Percentiles rank a stretch among this genome's conserved stretches.
Conservation (phyloP, 1,140 invertebrate genomes). For the Stegodyphus dumicola region DNA sequence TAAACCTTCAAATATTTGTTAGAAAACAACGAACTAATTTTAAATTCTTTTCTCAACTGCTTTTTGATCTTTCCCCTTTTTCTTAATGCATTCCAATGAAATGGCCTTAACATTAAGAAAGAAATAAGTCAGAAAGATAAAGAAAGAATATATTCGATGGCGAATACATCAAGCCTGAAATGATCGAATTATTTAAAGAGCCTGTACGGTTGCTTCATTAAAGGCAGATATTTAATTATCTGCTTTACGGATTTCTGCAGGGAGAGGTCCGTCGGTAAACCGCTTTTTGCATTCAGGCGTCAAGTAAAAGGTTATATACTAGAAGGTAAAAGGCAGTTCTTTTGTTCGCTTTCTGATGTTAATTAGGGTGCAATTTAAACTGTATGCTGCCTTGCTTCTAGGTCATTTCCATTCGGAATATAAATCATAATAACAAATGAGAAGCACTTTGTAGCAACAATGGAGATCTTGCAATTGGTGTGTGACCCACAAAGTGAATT, state of each 20-base stretch:
- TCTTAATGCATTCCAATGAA: background rate
- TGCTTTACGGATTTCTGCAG: conserved; percentile 47
- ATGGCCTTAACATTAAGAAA: conserved; percentile 9
- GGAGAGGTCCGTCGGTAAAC: conserved; percentile 26
- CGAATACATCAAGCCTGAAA: conserved; percentile 6
- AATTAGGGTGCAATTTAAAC: background rate
- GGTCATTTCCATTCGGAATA: too few species aligned
- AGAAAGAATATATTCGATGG: conserved; percentile 5
- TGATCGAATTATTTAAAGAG: conserved; percentile 57
- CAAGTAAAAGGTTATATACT: conserved; percentile 30
- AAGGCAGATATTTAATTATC: conserved; percentile 51
- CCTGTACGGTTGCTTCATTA: conserved; percentile 2
- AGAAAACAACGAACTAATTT: too few species aligned
- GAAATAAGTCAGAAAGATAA: conserved; percentile 15
- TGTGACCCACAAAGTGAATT: too few species aligned
- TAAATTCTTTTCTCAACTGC: background rate
- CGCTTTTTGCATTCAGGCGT: conserved; percentile 51
- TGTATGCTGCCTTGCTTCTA: too few species aligned
- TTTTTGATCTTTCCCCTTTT: conserved; percentile 28
- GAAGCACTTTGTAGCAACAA: too few species aligned
- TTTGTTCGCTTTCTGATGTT: conserved; percentile 5
- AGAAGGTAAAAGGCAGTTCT: background rate
- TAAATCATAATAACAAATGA: too few species aligned
- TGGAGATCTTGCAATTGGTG: too few species aligned
- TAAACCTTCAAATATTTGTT: too few species aligned